Conservation (phyloP, 2,888 invertebrate species). For the Eupithecia abbreviata region DNA sequence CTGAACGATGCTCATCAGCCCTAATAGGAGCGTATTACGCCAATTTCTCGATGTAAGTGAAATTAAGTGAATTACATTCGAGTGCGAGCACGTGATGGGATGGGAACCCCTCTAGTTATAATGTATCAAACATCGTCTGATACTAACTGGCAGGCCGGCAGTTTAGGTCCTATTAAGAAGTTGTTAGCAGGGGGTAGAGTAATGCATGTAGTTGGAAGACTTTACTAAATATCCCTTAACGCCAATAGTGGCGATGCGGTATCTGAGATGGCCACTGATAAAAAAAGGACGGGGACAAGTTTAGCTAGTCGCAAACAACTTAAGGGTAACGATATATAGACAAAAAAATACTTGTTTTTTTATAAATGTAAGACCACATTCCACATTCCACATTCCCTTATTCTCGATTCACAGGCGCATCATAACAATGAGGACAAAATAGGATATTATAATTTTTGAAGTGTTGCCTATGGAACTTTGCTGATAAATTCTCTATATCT, state of each 20-base stretch:
- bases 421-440: background rate
- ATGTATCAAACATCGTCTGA: constrained; percentile 74
- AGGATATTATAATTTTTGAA: background rate
- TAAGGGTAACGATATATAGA: too few relatives aligned
- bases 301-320: background rate
- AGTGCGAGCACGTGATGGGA: constrained; percentile 61
- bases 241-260: background rate
- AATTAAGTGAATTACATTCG: constrained; percentile 70
- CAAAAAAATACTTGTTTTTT: background rate
- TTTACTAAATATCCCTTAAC: background rate
- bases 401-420: background rate
- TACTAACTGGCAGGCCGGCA: constrained; percentile 57
- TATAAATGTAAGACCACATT: background rate
- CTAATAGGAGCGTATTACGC: constrained; percentile 67
- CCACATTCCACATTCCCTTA: background rate
- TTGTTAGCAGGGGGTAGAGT: constrained; percentile 66
- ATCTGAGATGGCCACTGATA: background rate
- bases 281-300: background rate
- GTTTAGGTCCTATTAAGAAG: constrained; percentile 74
- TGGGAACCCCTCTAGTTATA: constrained; percentile 76
- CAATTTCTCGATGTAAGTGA: constrained; percentile 71
- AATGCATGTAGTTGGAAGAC: constrained; percentile 40
- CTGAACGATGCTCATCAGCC: constrained; percentile 65
- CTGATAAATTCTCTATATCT: background rate
- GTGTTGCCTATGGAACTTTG: background rate